Base-by-base conservation (phyloP, 2,797 vertebrate species). In the Acanthopagrus latus region DNA sequence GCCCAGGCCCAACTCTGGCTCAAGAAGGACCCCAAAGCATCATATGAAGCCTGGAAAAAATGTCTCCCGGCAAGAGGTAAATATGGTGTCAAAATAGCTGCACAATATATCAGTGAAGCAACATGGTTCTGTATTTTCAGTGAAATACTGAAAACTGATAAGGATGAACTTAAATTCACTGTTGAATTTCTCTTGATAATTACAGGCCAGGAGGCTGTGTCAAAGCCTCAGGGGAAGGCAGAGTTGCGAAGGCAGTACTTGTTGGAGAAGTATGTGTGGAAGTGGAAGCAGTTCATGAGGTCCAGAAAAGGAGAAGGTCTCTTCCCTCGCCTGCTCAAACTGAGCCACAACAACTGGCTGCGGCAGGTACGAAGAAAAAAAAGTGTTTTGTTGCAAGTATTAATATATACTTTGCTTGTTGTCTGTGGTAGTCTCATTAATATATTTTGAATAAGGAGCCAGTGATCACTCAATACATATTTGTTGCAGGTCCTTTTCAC, bases 301-400 rank as follows among this genome's bases (percentile, higher is more conserved):
- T 86, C 96, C 85, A 85, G 97, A 94, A 85, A 91, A 75, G 91
- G 98, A 88, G 95, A 97, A 95, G 90, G 95, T 90, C 59, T 96
- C 89, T 82, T 98, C 96, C 82, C 95, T 91, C 91, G 98, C 92
- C 79, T 96, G 51, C 98, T 99, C 81, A 99, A 98, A 78, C 95
- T 99, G 82, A 98, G 98, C 38, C 98, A 99, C 87, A 99, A 99
- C 93, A 99, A 99, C 86, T 99, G 98, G 98, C 94, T 99, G 71
- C 94, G 97, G 33, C 98, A 99, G 94, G 98, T 99, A 93, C 75
- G 18, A 20, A 18, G 25, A 25, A 5, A 23, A 59, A 38, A 23
- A 59, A 38, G 23, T 38, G 8, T 64, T 21, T n/a, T 52, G 16
- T 46, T 52, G 11, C 2, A 29, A 38, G 23, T 44, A n/a, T 23